Evolutionary conservation across 2,113 vertebrate species (phyloP).

Genomic region (Taxidea taxus): DNA sequence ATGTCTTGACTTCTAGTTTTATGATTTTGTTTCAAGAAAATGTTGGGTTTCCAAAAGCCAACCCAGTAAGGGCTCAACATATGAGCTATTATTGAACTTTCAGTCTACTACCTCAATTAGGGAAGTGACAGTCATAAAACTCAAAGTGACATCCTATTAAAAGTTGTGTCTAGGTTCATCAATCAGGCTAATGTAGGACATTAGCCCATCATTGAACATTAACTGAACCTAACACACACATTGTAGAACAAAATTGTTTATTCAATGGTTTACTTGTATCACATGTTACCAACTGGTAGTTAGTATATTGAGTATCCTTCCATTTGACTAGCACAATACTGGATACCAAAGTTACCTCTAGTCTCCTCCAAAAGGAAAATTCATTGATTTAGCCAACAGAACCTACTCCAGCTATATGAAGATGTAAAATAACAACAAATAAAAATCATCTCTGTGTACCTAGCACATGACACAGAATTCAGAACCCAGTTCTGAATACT

Average conservation of each 20-base stretch:
- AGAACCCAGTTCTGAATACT: neutral
- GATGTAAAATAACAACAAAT: neutral
- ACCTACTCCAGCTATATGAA: neutral
- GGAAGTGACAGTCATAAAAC: conserved; percentile 32
- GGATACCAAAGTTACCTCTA: neutral
- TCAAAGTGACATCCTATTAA: neutral
- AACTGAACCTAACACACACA: neutral
- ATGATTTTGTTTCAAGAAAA: neutral
- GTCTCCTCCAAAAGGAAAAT: neutral
- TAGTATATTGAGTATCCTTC: neutral
- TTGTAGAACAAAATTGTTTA: neutral
- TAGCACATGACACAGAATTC: neutral
- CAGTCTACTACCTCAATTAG: neutral
- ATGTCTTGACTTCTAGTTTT: neutral
- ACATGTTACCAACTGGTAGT: neutral
- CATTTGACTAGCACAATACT: neutral
- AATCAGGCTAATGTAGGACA: neutral
- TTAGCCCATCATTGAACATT: neutral
- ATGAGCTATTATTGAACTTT: neutral
- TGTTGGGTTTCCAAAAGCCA: neutral
- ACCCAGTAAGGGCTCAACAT: neutral
- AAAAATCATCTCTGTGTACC: neutral
- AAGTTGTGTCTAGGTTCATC: neutral
- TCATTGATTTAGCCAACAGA: neutral
- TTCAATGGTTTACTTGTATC: neutral